phyloP scores from a whole-genome alignment of 1,140 invertebrate genomes.

The Leptestheria dahalacensis region DNA sequence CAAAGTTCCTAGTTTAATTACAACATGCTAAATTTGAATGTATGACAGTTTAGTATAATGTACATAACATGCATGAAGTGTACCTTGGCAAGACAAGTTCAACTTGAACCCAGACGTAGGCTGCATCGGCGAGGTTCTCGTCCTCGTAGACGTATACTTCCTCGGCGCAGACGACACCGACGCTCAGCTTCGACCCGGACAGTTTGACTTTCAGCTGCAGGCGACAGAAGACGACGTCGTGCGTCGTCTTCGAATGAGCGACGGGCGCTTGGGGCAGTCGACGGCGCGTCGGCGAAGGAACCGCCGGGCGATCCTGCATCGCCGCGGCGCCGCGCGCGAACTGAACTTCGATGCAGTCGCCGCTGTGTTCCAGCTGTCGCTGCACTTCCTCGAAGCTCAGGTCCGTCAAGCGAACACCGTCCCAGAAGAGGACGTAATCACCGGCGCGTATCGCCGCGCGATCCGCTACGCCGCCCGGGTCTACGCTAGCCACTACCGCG shows the following conservation, averaged over 20 bases:
- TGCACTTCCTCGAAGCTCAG: constrained; percentile 77
- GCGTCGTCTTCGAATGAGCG: not conserved
- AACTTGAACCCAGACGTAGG: not conserved
- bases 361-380: constrained; percentile 61
- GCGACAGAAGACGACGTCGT: not conserved
- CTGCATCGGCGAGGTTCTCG: not conserved
- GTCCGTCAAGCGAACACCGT: constrained; percentile 31
- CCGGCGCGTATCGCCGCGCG: constrained; percentile 68
- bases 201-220: constrained; percentile 2
- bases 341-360: constrained; percentile 64
- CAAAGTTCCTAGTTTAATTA: no score
- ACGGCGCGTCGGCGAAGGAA: constrained; percentile 69
- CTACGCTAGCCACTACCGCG: not conserved
- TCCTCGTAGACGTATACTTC: not conserved
- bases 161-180: not conserved
- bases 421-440: constrained; percentile 47
- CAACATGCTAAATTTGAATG: no score
- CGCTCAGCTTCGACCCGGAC: not conserved
- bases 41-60: not conserved
- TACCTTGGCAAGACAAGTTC: not conserved
- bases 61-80: no score
- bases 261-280: constrained; percentile 81
- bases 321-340: constrained; percentile 43
- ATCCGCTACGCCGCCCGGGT: constrained; percentile 51
- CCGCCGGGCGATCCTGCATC: constrained; percentile 51